Evolutionary conservation across 2,113 vertebrate species (phyloP), one percentile per base, ranked within the genome.

Genomic region (Lamprotornis superbus): DNA sequence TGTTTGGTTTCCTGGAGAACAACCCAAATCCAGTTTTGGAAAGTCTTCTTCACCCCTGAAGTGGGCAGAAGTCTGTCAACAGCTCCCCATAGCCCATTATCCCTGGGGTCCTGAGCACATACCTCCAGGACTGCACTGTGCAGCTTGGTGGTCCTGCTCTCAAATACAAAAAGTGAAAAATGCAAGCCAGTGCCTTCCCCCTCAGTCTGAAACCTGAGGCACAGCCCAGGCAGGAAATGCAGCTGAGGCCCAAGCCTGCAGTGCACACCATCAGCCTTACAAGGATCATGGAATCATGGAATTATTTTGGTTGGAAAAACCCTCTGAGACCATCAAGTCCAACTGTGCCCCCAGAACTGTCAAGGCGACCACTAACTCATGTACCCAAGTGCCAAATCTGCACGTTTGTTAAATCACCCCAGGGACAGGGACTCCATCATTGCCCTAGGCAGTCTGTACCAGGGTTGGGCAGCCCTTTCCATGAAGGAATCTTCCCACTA

Each of bases 201-300:
- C 2, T 17, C 15, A 24, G 8, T 10, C 21, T 22, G 7, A 53
- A 65, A 65, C 23, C 39, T 21, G 60, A 49, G 50, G 46, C 39
- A 44, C 0, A 1, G 5, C 57, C 52, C 2, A 2, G 37, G 7
- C 37, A 44, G 63, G 13, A 33, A 15, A 2, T 3, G 15, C 35
- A 49, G 30, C 35, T 13, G 1, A 1, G 25, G 44, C 21, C 85
- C 30, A 27, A 67, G 75, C 40, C 75, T 39, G 42, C 9, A 17
- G 13, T 33, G 49, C 23, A 21, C 67, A 57, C 31, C 4, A 1
- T 13, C 67, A 84, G 37, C 52, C 52, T 61, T 35, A 44, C 20
- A 80, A 44, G 12, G 39, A 75, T 25, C 52, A 52, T 1, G 9
- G 40, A 71, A 71, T 31, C 25, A 33, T 17, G 18, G 23, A 82